Percentiles rank a stretch among this genome's conserved stretches.
Evolutionary conservation across 2,888 invertebrate species (phyloP).

Genomic region (Laspeyria flexula): DNA sequence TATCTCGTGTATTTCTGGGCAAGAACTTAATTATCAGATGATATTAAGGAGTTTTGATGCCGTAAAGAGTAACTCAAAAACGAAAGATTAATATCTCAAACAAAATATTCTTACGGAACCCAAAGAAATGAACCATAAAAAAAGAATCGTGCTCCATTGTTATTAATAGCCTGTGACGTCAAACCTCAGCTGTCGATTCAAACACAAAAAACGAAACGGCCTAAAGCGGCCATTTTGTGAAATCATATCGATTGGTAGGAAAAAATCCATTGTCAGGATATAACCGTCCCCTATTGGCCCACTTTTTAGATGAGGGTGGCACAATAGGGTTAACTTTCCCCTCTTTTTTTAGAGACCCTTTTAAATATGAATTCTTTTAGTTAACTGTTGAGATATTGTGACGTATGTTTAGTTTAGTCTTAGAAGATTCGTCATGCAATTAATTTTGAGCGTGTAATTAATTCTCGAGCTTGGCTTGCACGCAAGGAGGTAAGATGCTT

Average conservation of each 20-base stretch:
- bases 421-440: conserved; percentile 27
- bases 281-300: conserved; percentile 79
- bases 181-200: conserved; percentile 41
- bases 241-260: conserved; percentile 80
- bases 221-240: conserved; percentile 77
- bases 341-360: conserved; percentile 67
- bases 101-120: conserved; percentile 11
- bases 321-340: conserved; percentile 76
- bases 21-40: no score
- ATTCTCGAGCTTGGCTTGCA: conserved; percentile 18
- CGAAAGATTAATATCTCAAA: background rate
- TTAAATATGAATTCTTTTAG: conserved; percentile 68
- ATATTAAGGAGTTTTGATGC: no score
- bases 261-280: conserved; percentile 77
- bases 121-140: conserved; percentile 18
- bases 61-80: no score
- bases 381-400: conserved; percentile 53
- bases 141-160: conserved; percentile 30
- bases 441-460: conserved; percentile 43
- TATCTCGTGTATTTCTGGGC: no score
- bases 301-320: conserved; percentile 78
- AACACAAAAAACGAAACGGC: conserved; percentile 44
- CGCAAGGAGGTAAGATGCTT: conserved; percentile 36
- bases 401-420: conserved; percentile 30
- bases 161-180: conserved; percentile 44